Base-by-base conservation (phyloP, 2,888 invertebrate genomes). In the Belgica antarctica region DNA sequence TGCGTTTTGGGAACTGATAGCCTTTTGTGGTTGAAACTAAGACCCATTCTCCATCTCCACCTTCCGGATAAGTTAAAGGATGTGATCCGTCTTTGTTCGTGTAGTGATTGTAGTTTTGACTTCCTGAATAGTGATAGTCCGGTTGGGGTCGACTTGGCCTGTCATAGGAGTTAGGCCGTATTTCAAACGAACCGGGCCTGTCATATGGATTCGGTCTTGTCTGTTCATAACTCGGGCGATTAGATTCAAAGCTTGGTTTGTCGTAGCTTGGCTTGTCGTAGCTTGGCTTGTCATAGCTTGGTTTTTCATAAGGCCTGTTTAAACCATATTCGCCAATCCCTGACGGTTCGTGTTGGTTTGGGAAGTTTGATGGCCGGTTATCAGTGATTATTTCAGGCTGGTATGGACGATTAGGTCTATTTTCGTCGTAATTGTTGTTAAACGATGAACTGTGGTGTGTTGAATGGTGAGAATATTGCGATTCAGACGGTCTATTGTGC, bases 11-110 rank as follows among this genome's bases (percentile, higher is more conserved):
- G 70, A 83, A 82, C 71, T 85, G 84, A 75, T 89, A 90, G 0
- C 90, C 90, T 79, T 89, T 88, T 10, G 90, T 90, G 2, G 89
- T 89, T 0, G 89, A 89, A 5, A 90, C 78, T 1, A 90, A 79
- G 1, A 90, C 86, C 90, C 90, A 90, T 74, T 89, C 87, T 0
- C 90, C 90, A 71, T 89, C 87, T 34, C 88, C 87, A 72, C 82
- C 82, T 0, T 84, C 82, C 0, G 89, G 88, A 76, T 87, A 83
- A 1, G 83, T 82, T 1, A 81, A 78, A 0, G 86, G 83, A 75
- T 85, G 83, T 65, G 75, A 76, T 24, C 41, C 61, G 4, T 65
- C 73, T 71, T 68, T 68, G 15, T 57, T 28, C 1, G 75, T 73
- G 71, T 78, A 78, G 17, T 77, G 76, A 73, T 25, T 31, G 27